Evolutionary conservation across 2,888 invertebrate genomes (phyloP).

Genomic region (Nudaria mundana): DNA sequence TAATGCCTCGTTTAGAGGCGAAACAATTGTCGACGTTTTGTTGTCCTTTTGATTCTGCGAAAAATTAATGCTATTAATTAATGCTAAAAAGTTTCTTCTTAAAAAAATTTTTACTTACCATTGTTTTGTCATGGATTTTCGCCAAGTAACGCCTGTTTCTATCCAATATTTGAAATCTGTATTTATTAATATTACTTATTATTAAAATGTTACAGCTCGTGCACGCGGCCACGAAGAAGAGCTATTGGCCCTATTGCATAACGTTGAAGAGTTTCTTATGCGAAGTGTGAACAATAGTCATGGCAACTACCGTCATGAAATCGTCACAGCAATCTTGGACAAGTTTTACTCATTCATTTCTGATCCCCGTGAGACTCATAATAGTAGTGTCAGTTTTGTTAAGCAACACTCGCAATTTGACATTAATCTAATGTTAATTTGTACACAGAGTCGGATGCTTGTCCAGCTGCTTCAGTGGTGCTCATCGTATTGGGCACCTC

Average conservation of each 20-base stretch:
- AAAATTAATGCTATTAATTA: no score
- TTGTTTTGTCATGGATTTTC: no score
- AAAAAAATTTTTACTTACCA: no score
- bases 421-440: not conserved
- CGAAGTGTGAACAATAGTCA: slow-evolving; percentile 50
- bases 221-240: slow-evolving; percentile 47
- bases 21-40: no score
- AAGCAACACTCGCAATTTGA: not conserved
- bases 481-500: slow-evolving; percentile 78
- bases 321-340: slow-evolving; percentile 79
- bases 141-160: no score
- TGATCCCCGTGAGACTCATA: slow-evolving; percentile 70
- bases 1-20: no score
- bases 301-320: slow-evolving; percentile 60
- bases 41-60: no score
- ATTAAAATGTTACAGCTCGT: slow-evolving; percentile 42
- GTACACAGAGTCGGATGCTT: slow-evolving; percentile 65
- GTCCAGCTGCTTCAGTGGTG: slow-evolving; percentile 82
- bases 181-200: slow-evolving; percentile 1
- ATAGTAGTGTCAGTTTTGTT: no score
- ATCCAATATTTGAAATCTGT: no score
- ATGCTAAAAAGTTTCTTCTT: no score
- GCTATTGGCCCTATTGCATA: slow-evolving; percentile 50
- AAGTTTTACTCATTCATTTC: slow-evolving; percentile 83
- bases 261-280: slow-evolving; percentile 60